These are phyloP conservation scores for Protaetia brevitarsis DNA, from an alignment of 1,140 invertebrate species.

Conservation along the genomic window DNA sequence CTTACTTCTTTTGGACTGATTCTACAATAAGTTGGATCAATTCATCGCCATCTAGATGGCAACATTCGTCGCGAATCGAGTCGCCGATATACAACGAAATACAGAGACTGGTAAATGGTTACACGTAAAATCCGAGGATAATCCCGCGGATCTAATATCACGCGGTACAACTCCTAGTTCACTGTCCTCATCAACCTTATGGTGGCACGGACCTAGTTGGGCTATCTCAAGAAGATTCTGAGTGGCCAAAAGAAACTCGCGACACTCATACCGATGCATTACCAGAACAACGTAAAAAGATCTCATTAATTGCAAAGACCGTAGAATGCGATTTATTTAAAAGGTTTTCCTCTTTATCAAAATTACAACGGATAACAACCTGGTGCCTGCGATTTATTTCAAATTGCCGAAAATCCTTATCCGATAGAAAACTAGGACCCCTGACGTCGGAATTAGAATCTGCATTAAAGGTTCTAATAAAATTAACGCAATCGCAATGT, in stretches of 20 bases:
- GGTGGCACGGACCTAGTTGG: slow-evolving; percentile 37
- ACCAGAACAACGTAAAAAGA: background rate
- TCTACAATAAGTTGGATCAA: too few relatives aligned
- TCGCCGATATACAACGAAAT: too few relatives aligned
- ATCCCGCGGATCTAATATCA: slow-evolving; percentile 38
- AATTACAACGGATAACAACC: background rate
- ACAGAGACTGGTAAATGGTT: slow-evolving; percentile 33
- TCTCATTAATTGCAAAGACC: background rate
- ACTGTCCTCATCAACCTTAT: slow-evolving; percentile 20
- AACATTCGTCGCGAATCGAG: too few relatives aligned
- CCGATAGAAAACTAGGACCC: background rate
- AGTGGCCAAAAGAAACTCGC: background rate
- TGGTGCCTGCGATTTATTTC: background rate
- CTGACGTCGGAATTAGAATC: background rate
- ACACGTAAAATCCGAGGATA: slow-evolving; percentile 35
- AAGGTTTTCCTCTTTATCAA: background rate
- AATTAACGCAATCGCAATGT: background rate
- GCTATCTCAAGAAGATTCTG: slow-evolving; percentile 25
- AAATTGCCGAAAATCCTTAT: background rate
- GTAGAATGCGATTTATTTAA: background rate
- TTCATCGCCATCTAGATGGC: too few relatives aligned
- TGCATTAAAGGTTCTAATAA: background rate
- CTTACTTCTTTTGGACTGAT: too few relatives aligned
- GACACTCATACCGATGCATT: background rate
- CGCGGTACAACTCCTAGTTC: slow-evolving; percentile 27